These are phyloP conservation scores for Stegastes partitus DNA, from an alignment of 2,113 vertebrate species.

Conservation along the genomic window DNA sequence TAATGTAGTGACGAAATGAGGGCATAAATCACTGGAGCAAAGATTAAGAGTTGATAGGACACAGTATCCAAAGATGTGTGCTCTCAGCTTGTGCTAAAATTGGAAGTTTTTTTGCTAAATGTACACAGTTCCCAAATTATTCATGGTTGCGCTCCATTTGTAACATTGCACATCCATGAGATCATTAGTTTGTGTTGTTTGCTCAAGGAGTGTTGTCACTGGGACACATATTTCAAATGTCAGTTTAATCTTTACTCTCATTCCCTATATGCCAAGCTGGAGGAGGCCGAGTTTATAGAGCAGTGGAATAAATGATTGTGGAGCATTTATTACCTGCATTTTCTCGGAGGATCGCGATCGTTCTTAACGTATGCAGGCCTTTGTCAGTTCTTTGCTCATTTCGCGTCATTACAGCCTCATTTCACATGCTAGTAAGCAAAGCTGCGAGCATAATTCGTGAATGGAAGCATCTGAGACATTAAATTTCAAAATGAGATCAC, in stretches of 20 bases:
- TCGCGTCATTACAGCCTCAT: background rate
- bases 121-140: background rate
- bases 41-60: slow-evolving; percentile 5
- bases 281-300: background rate
- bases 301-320: background rate
- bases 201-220: background rate
- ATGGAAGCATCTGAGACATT: background rate
- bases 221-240: background rate
- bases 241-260: background rate
- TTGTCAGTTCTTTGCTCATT: background rate
- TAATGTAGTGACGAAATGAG: slow-evolving; percentile 20
- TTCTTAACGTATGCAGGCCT: background rate
- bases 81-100: background rate
- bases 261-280: background rate
- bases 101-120: slow-evolving; percentile 8
- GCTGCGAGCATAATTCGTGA: background rate
- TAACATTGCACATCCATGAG: background rate
- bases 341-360: slow-evolving; percentile 9
- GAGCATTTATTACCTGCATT: too few relatives aligned
- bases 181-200: background rate
- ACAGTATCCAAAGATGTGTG: background rate
- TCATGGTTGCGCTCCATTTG: background rate
- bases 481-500: background rate
- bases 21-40: slow-evolving; percentile 31
- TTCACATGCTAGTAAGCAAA: background rate